Conservation (phyloP, 2,888 invertebrate genomes). For the Brenthis ino region DNA sequence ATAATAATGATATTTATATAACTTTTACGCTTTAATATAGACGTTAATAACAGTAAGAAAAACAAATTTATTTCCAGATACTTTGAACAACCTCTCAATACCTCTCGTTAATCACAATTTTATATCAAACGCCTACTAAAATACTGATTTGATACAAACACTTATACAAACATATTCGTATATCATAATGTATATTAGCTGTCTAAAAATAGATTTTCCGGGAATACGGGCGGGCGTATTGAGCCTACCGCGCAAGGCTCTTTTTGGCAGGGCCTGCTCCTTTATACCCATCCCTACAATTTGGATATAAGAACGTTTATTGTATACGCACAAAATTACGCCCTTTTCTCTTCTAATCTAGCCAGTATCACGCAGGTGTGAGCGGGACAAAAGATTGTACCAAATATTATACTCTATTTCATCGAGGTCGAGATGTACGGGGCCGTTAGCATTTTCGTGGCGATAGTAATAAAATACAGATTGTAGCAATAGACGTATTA, state of each 20-base stretch:
- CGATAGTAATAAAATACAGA: constrained; percentile 4
- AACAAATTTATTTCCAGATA: not conserved
- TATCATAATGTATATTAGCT: constrained; percentile 4
- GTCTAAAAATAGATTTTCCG: constrained; percentile 17
- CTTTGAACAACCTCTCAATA: not conserved
- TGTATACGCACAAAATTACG: not conserved
- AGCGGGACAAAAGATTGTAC: constrained; percentile 3
- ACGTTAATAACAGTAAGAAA: too few species aligned
- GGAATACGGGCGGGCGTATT: not conserved
- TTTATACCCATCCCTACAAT: constrained; percentile 2
- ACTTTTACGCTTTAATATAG: too few species aligned
- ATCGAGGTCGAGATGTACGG: not conserved
- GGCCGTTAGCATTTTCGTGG: not conserved
- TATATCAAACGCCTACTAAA: not conserved
- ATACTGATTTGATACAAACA: constrained; percentile 3
- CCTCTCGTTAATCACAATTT: not conserved
- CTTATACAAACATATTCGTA: not conserved
- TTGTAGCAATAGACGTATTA: not conserved
- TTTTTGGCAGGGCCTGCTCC: not conserved
- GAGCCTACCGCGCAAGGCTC: constrained; percentile 9
- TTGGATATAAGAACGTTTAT: constrained; percentile 6
- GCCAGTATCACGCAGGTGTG: not conserved
- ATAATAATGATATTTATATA: too few species aligned
- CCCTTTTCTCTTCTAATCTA: constrained; percentile 10
- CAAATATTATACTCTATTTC: not conserved